Base-by-base conservation (phyloP, 2,888 invertebrate genomes). In the Poecilus cupreus region DNA sequence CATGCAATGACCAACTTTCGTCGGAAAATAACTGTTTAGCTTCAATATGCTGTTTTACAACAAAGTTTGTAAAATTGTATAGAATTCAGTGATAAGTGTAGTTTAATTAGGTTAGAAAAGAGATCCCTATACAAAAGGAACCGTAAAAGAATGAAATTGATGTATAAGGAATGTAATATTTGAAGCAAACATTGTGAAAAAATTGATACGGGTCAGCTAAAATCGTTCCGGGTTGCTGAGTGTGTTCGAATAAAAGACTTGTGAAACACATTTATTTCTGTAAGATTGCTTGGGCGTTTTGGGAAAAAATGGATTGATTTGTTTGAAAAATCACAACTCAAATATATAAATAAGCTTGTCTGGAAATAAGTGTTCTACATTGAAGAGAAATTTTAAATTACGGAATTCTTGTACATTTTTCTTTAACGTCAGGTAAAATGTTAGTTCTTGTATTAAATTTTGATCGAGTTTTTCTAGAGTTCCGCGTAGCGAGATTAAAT, bases 101-200 rank as follows among this genome's bases (percentile, higher is more conserved):
- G 22, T 60, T 60, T 26, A 60, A 60, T 60, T 60, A 26, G 4
- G 60, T 26, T 37, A 37, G 64, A 68, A 68, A 22, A 60, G 32
- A 68, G 37, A 18, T 68, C 37, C 8, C 11, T 32, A 26, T 32
- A 46, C 46, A 46, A 68, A 68, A 16, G 18, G 18, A 68, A 37
- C 18, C 37, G 13, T 60, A 51, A 37, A 18, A 11, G 64, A 68
- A 68, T 37, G 64, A 68, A 37, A 68, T 68, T 68, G 64, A 68
- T 68, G 64, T 68, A 68, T 68, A 68, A 68, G 37, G 64, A 68
- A 68, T 68, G 64, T 18, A 68, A 68, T 68, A 68, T 68, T 68
- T 18, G 64, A 18, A 16, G 37, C 64, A 68, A 68, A 68, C 64
- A 68, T 68, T 37, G 37, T 60, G 37, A 68, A 68, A 68, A 68